Conservation (phyloP, 2,113 vertebrate species). For the Odocoileus virginianus region DNA sequence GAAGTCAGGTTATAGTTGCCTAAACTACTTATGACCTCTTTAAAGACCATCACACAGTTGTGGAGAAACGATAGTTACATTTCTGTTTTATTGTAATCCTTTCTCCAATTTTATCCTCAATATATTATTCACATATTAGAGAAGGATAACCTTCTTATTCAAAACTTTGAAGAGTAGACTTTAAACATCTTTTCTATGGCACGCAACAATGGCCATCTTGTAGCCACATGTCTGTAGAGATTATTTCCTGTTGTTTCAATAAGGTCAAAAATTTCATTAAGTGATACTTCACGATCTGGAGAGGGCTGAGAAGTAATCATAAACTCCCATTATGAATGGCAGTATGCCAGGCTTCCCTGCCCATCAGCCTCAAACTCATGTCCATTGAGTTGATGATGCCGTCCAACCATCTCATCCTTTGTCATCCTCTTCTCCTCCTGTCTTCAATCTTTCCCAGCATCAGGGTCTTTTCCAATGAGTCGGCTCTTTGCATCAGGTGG, state of each 20-base stretch:
- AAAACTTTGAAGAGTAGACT: neutral
- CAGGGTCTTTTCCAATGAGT: neutral
- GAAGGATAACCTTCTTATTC: neutral
- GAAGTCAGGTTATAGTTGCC: neutral
- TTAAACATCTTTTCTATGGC: neutral
- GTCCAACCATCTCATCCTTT: neutral
- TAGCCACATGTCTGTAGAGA: neutral
- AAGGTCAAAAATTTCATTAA: neutral
- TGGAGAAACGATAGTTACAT: neutral
- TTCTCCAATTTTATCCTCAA: neutral
- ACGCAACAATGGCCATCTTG: neutral
- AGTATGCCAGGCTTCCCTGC: rapidly evolving
- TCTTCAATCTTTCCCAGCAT: neutral
- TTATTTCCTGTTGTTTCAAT: neutral
- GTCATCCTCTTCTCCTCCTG: neutral
- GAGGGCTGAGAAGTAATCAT: neutral
- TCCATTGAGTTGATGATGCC: neutral
- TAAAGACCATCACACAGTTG: neutral
- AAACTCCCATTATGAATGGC: neutral
- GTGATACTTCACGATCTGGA: rapidly evolving
- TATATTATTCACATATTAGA: neutral
- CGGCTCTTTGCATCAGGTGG: neutral
- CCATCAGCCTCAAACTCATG: neutral
- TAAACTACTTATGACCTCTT: neutral
- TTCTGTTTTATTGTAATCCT: neutral